Evolutionary conservation across 1,140 invertebrate species (phyloP).

Genomic region (Epicauta chinensis): DNA sequence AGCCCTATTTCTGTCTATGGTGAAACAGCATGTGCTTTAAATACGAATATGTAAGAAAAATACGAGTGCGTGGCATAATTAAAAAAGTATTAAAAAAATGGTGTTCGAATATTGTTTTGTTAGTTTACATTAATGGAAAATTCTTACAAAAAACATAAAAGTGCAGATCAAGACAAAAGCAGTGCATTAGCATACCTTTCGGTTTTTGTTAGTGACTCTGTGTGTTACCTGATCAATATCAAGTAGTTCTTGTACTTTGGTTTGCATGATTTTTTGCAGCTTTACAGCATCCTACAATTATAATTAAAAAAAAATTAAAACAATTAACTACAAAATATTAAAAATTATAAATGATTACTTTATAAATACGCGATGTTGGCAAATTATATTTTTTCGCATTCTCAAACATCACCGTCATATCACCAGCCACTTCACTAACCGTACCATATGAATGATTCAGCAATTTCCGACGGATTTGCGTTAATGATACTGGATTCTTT

Average conservation of each 20-base stretch:
- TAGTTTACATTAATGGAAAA: no score
- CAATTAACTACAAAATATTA: background rate
- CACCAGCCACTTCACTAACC: constrained; percentile 83
- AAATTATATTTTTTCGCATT: constrained; percentile 95
- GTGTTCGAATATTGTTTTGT: no score
- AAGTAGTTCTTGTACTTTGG: constrained; percentile 75
- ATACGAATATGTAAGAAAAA: no score
- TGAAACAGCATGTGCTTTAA: no score
- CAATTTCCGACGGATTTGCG: constrained; percentile 88
- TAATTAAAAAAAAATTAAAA: constrained; percentile 11
- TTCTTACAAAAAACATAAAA: background rate
- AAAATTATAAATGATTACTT: constrained; percentile 47
- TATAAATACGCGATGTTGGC: constrained; percentile 80
- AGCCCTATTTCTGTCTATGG: no score
- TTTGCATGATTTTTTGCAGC: constrained; percentile 77
- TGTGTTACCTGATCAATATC: constrained; percentile 67
- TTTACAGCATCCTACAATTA: constrained; percentile 68
- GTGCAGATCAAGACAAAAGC: constrained; percentile 16
- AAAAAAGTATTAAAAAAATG: no score
- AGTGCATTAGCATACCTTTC: constrained; percentile 46
- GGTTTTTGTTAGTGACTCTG: constrained; percentile 47
- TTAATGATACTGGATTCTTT: constrained; percentile 89
- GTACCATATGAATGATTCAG: constrained; percentile 80
- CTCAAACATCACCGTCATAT: constrained; percentile 97
- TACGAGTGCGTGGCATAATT: no score